Conservation (phyloP, 2,888 invertebrate genomes). For the Acronicta alni region DNA sequence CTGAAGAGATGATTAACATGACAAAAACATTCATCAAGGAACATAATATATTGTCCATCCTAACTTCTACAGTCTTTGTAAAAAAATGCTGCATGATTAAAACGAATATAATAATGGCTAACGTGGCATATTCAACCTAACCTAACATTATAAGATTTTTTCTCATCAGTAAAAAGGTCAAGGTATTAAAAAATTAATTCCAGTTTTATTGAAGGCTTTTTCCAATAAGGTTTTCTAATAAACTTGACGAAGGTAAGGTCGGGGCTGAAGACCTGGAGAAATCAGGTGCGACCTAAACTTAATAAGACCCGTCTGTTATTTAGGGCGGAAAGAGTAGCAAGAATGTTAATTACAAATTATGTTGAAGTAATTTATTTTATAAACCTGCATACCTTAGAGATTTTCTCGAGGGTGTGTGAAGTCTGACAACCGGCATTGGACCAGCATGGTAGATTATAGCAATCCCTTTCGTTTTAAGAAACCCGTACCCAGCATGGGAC, state of each 20-base stretch:
- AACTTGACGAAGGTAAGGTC: constrained; percentile 69
- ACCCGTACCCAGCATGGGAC: too few species aligned
- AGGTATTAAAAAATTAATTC: constrained; percentile 72
- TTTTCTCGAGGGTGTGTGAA: too few species aligned
- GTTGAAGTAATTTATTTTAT: neutral
- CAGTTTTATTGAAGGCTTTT: constrained; percentile 68
- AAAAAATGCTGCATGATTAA: too few species aligned
- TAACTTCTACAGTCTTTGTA: too few species aligned
- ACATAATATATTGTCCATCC: too few species aligned
- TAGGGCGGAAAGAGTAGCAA: constrained; percentile 16
- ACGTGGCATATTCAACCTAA: neutral
- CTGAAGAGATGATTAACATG: too few species aligned
- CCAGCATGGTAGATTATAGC: too few species aligned
- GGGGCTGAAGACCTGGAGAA: constrained; percentile 27
- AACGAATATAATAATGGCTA: neutral
- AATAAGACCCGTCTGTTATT: constrained; percentile 25
- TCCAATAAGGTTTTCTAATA: constrained; percentile 66
- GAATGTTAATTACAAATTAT: constrained; percentile 31
- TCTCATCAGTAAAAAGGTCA: constrained; percentile 35
- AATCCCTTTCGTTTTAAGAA: too few species aligned
- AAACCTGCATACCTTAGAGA: too few species aligned
- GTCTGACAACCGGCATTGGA: too few species aligned
- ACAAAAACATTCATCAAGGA: too few species aligned
- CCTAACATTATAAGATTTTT: neutral
- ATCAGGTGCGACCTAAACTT: constrained; percentile 25